Evolutionary conservation across 2,113 vertebrate species (phyloP), one percentile per base, ranked within the genome.

Genomic region (Callionymus lyra): DNA sequence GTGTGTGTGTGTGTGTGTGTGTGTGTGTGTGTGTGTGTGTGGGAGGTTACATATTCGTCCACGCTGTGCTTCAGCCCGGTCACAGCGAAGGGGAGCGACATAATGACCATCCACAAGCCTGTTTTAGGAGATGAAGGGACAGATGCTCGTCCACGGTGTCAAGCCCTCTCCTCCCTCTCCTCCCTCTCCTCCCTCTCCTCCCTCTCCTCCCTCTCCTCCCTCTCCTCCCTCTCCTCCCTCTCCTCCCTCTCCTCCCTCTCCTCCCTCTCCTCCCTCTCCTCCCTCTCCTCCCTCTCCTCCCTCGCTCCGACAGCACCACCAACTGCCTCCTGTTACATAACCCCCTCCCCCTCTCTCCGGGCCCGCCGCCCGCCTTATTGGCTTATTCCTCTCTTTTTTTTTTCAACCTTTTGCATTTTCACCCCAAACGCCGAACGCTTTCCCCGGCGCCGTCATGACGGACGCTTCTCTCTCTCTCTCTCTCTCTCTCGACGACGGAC

Each of bases 301-400:
- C 63, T 59, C 65, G 65, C 65, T 68, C 72, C 76, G 67, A 70
- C 70, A 67, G 74, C 67, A 65, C 52, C 63, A 77, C 68, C 76
- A 77, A 79, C 73, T 76, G 73, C 68, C 79, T 81, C 70, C 62
- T 84, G 82, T 87, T 87, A 85, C 68, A 68, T 83, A 85, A 84
- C 67, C 75, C 65, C 41, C 65, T 79, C 70, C 62, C 60, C 77
- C 74, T 63, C 71, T 72, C 68, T 63, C 65, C 60, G 45, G 56
- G 56, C 57, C 64, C 19, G 44, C 61, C 53, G 58, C 56, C 70
- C 74, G 66, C 58, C 44, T 80, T 76, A 83, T 82, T 79, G 77
- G 76, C 72, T 79, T 73, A 78, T 82, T 81, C 74, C 69, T 74
- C 61, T 71, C 69, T 59, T 72, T 76, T 67, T 75, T 56, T 59